Percentiles rank a stretch among this genome's conserved stretches.
phyloP scores from a whole-genome alignment of 2,888 invertebrate species.

The Dimorphilus gyrociliatus region DNA sequence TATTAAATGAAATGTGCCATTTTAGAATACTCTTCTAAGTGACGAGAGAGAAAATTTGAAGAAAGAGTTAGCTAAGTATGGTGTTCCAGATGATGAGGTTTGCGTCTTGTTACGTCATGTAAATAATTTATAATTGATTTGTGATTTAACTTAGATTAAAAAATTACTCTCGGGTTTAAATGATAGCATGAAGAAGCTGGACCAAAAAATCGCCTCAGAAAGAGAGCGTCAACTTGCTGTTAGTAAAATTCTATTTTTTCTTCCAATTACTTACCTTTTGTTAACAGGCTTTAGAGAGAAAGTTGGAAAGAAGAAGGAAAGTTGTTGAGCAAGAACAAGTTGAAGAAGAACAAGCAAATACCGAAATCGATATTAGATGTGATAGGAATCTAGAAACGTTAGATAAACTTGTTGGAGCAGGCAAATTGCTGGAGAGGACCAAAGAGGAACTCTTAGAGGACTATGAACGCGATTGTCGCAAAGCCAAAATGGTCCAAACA shows the following conservation, averaged over 20 bases:
- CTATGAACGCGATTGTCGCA: slow-evolving; percentile 16
- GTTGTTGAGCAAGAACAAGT: slow-evolving; percentile 19
- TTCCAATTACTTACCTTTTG: neutral
- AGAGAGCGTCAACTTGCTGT: neutral
- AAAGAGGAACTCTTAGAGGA: slow-evolving; percentile 20
- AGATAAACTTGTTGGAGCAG: slow-evolving; percentile 15
- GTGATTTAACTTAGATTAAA: too few species aligned
- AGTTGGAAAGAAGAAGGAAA: slow-evolving; percentile 21
- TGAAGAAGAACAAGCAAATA: slow-evolving; percentile 14
- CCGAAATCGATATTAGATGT: slow-evolving; percentile 11
- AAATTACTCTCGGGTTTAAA: too few species aligned
- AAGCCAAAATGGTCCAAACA: slow-evolving; percentile 14
- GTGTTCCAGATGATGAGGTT: too few species aligned
- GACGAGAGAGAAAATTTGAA: too few species aligned
- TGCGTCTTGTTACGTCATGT: too few species aligned
- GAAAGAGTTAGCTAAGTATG: too few species aligned
- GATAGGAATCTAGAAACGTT: slow-evolving; percentile 14
- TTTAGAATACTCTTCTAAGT: too few species aligned
- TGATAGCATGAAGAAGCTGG: too few species aligned
- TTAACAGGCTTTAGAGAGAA: slow-evolving; percentile 21
- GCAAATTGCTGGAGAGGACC: slow-evolving; percentile 18
- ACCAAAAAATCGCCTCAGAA: neutral
- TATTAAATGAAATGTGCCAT: too few species aligned
- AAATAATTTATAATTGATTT: too few species aligned
- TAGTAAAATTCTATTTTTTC: neutral